Percentiles rank a stretch among this genome's conserved stretches.
phyloP scores from a whole-genome alignment of 2,797 vertebrate species.

The Avahi laniger region DNA sequence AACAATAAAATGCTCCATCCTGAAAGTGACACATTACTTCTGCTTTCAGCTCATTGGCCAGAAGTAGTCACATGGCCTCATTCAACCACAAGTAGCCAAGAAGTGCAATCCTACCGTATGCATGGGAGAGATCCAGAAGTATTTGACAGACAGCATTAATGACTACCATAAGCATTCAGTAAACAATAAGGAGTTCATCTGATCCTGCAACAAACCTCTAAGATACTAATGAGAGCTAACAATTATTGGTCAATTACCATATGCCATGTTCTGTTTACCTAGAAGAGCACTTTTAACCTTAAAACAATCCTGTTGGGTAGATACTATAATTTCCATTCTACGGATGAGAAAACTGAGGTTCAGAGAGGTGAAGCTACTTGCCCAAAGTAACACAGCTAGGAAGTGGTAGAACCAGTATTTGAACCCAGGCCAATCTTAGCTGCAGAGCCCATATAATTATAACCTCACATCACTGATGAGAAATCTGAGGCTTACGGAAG shows the following conservation, averaged over 20 bases:
- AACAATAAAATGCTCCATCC: not conserved
- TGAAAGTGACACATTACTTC: not conserved
- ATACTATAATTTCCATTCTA: not conserved
- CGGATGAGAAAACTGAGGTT: conserved; percentile 22
- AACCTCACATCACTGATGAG: not conserved
- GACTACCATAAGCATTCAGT: not conserved
- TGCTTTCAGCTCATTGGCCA: not conserved
- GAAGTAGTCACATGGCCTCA: not conserved
- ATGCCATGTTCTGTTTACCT: not conserved
- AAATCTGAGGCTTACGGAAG: not conserved
- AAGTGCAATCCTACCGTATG: not conserved
- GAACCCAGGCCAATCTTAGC: not conserved
- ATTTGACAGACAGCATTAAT: not conserved
- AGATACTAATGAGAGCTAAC: not conserved
- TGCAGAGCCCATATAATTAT: not conserved
- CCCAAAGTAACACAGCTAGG: not conserved
- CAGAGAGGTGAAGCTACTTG: not conserved
- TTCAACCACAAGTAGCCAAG: not conserved
- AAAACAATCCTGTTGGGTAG: not conserved
- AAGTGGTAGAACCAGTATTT: not conserved
- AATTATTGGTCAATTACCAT: not conserved
- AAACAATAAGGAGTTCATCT: not conserved
- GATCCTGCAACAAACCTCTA: not conserved
- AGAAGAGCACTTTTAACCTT: not conserved
- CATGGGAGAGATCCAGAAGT: not conserved